Conservation (phyloP, 2,888 invertebrate genomes). For the Arrhopalites spinosus region DNA sequence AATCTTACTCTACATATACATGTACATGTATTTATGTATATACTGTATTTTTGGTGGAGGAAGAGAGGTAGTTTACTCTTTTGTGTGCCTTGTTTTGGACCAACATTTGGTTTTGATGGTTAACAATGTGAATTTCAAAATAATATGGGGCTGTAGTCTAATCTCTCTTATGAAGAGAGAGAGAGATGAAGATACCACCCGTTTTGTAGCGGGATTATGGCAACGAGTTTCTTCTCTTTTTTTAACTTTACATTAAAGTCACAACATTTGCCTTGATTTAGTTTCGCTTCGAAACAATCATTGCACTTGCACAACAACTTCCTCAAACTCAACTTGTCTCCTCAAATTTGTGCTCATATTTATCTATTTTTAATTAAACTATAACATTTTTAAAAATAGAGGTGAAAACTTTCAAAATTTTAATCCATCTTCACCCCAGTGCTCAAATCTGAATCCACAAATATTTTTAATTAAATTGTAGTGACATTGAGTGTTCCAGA, state of each 20-base stretch:
- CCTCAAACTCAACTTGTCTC: background rate
- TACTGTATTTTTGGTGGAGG: too few relatives aligned
- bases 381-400: background rate
- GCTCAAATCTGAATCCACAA: background rate
- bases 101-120: too few relatives aligned
- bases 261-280: conserved; percentile 8
- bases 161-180: too few relatives aligned
- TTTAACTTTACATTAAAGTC: background rate
- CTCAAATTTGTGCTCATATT: background rate
- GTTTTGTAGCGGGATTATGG: too few relatives aligned
- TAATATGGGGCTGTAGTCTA: too few relatives aligned
- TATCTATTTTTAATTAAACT: background rate
- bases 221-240: too few relatives aligned
- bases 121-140: too few relatives aligned
- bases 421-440: background rate
- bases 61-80: too few relatives aligned
- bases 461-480: background rate
- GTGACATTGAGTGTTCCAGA: background rate
- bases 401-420: background rate
- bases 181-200: too few relatives aligned
- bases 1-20: too few relatives aligned
- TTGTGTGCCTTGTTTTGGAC: too few relatives aligned
- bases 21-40: too few relatives aligned
- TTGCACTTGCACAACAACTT: conserved; percentile 1
- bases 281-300: conserved; percentile 10